Conservation (phyloP, 37 sponge, comb jelly and placozoan genomes). For the Chondrilla cf. caribensis region DNA sequence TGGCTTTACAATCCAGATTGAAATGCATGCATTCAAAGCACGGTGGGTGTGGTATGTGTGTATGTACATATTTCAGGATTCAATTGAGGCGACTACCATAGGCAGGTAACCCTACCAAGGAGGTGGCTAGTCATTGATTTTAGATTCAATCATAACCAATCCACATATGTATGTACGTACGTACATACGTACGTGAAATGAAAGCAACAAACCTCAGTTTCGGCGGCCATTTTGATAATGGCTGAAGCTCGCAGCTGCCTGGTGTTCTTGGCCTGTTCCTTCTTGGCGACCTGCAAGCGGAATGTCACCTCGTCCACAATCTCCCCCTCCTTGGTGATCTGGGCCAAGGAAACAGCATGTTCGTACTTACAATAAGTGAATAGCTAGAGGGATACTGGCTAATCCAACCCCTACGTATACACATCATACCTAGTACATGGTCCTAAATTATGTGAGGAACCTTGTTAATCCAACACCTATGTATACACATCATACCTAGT, state of each 20-base stretch:
- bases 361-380: not conserved
- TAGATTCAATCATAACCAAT: too few species aligned
- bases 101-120: too few species aligned
- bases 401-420: too few species aligned
- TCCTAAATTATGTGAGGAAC: too few species aligned
- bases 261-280: slow-evolving; percentile 49
- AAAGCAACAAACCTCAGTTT: slow-evolving; percentile 84
- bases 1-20: too few species aligned
- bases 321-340: slow-evolving; percentile 80
- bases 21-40: too few species aligned
- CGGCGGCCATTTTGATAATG: slow-evolving; percentile 69
- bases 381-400: too few species aligned
- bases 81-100: too few species aligned
- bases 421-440: not conserved
- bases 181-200: not conserved
- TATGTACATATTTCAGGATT: too few species aligned
- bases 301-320: slow-evolving; percentile 80
- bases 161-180: not conserved
- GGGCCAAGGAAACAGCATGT: not conserved
- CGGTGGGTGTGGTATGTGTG: too few species aligned
- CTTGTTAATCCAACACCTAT: too few species aligned
- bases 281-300: slow-evolving; percentile 46
- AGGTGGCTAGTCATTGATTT: too few species aligned
- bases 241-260: slow-evolving; percentile 50
- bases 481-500: not conserved